Base-by-base conservation (phyloP, 2,797 vertebrate species). In the Scolopax rusticola region DNA sequence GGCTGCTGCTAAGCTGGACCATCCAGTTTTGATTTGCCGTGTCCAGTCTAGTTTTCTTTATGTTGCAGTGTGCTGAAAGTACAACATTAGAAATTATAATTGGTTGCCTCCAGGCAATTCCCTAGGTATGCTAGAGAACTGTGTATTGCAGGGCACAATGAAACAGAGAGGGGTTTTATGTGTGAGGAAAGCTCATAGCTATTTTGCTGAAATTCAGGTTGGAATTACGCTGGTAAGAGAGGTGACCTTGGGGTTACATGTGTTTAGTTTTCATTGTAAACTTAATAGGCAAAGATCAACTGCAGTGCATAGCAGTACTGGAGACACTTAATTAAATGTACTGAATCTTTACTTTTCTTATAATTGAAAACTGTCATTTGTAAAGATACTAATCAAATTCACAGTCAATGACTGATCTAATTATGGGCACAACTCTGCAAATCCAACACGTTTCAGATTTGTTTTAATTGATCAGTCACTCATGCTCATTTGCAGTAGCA, bases 391-490 rank as follows among this genome's bases (percentile, higher is more conserved):
- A 95, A 97, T 95, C 93, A 89, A 83, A 94, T 87, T 95, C 92
- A 89, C 86, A 93, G 89, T 91, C 93, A 92, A 56, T 95, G 96
- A 80, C 92, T 90, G 96, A 93, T 97, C 75, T 95, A 97, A 94
- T 96, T 96, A 95, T 51, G 84, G 73, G 69, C 90, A 93, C 75
- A 81, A 61, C 89, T 74, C 78, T 94, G 81, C 75, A 94, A 89
- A 89, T 92, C 81, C 78, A 60, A 47, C 92, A 78, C 40, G 16
- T 97, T 97, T 95, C 9, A n/a, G 90, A 95, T 94, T 94, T 85
- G 90, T 94, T 96, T 97, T 96, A 97, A 97, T 95, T 96, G 95
- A 96, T 97, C 96, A 95, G 93, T 95, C 88, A 89, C 86, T 97
- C 90, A 73, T 90, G 89, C 92, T 97, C 84, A 87, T 95, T 96